Evolutionary conservation across 2,797 vertebrate genomes (phyloP), one percentile per base, ranked within the genome.

Genomic region (Rhabdophis nuchalis): DNA sequence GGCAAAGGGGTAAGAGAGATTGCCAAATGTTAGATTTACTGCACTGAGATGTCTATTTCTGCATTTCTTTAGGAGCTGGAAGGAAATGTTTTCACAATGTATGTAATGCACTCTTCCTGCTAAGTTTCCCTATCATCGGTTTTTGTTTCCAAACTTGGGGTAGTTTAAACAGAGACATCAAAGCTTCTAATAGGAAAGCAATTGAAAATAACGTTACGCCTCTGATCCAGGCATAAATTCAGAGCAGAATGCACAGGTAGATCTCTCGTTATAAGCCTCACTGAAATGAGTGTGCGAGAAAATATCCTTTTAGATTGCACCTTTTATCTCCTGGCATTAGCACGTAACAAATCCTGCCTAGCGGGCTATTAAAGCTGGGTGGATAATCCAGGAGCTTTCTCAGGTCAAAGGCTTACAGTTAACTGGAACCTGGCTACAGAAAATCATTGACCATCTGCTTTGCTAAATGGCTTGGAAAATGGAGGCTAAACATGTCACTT

Each of bases 391-490:
- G 85, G n/a, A 93, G 68, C 52, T 93, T 52, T 91, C 90, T 89
- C 52, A 89, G 92, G 93, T 95, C 93, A 95, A 95, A 94, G 91
- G 89, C 93, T 96, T 92, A 90, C 86, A 20, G 93, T 95, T 95
- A 93, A 87, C 87, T 58, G 20, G 89, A 88, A 52, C 36, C 85
- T 7, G 56, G 6, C 61, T 93, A 50, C 16, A 92, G 54, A n/a
- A 64, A 23, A 18, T 87, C 92, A 95, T 91, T 93, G 94, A 72
- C 88, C 16, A 56, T 92, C 72, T 86, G 68, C 68, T 64, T 90
- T 60, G 58, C 86, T 94, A 94, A 93, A 93, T 85, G 89, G 91
- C 60, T 95, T 92, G 91, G 61, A 92, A 96, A 93, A 92, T 86
- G 85, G n/a, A 53, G 41, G 56, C 8, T 92, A n/a, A 90, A 93